Conservation (phyloP, 2,888 invertebrate genomes). For the Mongoloraphidia duomilia region DNA sequence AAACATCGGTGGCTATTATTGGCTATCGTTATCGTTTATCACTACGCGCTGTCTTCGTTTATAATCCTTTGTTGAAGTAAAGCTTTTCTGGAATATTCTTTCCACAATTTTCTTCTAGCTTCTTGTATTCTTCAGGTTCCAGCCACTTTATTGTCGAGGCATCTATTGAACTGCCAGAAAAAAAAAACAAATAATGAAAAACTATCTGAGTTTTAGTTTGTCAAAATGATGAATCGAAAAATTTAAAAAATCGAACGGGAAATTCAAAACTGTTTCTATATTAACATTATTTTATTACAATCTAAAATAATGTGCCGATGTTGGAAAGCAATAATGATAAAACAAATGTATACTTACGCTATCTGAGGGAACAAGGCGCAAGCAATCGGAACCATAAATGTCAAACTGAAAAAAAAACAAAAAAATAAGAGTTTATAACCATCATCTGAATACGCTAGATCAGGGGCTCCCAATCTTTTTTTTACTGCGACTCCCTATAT, state of each 20-base stretch:
- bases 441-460: too few relatives aligned
- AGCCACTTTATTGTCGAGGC: slow-evolving; percentile 53
- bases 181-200: slow-evolving; percentile 20
- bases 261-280: not conserved
- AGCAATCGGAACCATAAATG: slow-evolving; percentile 76
- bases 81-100: slow-evolving; percentile 52
- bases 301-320: not conserved
- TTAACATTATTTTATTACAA: not conserved
- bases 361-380: slow-evolving; percentile 76
- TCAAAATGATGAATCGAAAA: not conserved
- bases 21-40: too few relatives aligned
- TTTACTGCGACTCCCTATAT: too few relatives aligned
- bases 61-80: slow-evolving; percentile 83
- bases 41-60: slow-evolving; percentile 23
- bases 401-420: slow-evolving; percentile 42
- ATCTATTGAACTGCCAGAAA: slow-evolving; percentile 44
- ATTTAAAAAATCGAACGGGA: not conserved
- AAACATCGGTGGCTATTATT: too few relatives aligned
- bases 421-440: not conserved
- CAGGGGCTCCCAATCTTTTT: too few relatives aligned
- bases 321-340: not conserved
- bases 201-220: not conserved
- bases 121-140: slow-evolving; percentile 58
- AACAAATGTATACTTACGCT: slow-evolving; percentile 43
- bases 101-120: slow-evolving; percentile 48